Percentiles rank a stretch among this genome's conserved stretches.
These are phyloP conservation scores for Acanthosepion esculentum DNA, from an alignment of 2,888 invertebrate species.

Conservation along the genomic window DNA sequence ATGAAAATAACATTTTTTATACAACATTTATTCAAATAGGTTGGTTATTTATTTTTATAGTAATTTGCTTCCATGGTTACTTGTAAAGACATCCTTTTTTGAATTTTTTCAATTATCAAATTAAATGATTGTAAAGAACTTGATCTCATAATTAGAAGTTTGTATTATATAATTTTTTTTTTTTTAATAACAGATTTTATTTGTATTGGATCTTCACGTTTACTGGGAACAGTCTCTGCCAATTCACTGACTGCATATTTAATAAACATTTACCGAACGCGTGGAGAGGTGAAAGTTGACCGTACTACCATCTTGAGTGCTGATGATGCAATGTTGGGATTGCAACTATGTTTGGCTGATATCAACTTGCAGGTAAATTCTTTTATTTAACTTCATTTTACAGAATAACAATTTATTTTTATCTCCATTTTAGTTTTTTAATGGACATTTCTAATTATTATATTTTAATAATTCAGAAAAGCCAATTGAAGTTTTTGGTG, in stretches of 20 bases:
- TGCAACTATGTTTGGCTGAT: constrained; percentile 67
- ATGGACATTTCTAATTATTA: neutral
- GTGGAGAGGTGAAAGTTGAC: constrained; percentile 50
- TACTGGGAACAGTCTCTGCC: neutral
- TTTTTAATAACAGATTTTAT: neutral
- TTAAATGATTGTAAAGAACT: no score
- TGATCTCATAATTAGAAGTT: no score
- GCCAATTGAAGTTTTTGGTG: no score
- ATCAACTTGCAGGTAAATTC: constrained; percentile 64
- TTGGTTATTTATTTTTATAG: no score
- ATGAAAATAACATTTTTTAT: no score
- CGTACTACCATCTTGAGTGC: constrained; percentile 62
- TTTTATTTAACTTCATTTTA: neutral
- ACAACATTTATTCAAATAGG: no score
- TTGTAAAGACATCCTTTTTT: no score
- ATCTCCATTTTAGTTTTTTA: neutral
- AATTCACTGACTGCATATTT: neutral
- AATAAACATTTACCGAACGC: constrained; percentile 33
- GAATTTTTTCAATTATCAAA: no score
- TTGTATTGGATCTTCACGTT: neutral
- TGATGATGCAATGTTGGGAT: constrained; percentile 63
- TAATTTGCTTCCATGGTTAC: no score
- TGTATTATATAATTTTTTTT: neutral
- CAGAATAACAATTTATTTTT: neutral
- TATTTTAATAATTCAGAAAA: no score